Evolutionary conservation across 2,113 vertebrate species (phyloP).

Genomic region (Bos javanicus): DNA sequence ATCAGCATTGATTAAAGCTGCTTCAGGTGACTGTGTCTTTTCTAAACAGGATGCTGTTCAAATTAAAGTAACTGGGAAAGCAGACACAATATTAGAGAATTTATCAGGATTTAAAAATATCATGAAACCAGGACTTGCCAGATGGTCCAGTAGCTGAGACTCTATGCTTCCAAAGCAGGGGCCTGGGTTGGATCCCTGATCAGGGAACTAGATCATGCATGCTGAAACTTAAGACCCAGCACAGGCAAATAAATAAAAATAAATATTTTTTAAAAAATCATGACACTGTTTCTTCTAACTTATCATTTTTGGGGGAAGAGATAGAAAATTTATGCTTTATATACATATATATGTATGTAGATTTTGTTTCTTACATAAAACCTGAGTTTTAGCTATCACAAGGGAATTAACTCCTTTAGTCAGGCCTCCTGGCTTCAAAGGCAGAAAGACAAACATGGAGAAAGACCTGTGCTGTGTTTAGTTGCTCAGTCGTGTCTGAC

Average conservation of each 20-base stretch:
- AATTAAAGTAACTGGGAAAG: not conserved
- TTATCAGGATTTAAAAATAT: not conserved
- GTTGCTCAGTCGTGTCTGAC: too few species aligned
- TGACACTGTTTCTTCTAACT: not conserved
- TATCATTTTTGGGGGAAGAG: not conserved
- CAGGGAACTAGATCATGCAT: too few species aligned
- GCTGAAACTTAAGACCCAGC: too few species aligned
- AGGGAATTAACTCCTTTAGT: not conserved
- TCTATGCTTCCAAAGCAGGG: too few species aligned
- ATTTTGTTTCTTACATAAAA: not conserved
- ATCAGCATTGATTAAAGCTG: not conserved
- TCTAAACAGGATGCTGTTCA: not conserved
- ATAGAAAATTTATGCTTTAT: not conserved
- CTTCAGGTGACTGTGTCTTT: not conserved
- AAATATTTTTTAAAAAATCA: not conserved
- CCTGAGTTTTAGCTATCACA: not conserved
- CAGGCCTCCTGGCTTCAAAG: not conserved
- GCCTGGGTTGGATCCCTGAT: too few species aligned
- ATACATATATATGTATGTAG: not conserved
- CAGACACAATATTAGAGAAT: not conserved
- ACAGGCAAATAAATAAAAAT: too few species aligned
- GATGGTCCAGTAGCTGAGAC: too few species aligned
- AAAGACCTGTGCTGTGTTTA: not conserved
- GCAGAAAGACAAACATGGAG: not conserved
- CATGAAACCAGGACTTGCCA: not conserved